A percentile compares a stretch with the other conserved stretches of the same genome.
Conservation (phyloP, 2,113 vertebrate species). For the Periophthalmus modestus region DNA sequence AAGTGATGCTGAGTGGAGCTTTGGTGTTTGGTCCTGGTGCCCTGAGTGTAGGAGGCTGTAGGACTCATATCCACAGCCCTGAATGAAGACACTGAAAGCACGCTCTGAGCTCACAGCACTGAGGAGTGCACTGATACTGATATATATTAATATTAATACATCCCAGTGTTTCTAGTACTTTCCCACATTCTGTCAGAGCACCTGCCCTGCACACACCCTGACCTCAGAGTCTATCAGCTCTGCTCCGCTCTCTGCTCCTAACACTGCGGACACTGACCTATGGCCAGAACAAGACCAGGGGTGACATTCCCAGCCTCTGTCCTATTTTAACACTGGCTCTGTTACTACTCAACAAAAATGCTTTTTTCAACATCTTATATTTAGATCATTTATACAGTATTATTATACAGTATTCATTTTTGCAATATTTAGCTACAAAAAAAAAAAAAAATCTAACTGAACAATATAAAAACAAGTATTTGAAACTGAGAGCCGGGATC, state of each 20-base stretch:
- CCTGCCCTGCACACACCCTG: constrained; percentile 44
- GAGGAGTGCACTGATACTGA: constrained; percentile 4
- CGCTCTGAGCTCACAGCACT: constrained; percentile 26
- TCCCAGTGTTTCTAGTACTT: constrained; percentile 7
- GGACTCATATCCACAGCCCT: constrained; percentile 59
- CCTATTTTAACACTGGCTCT: constrained; percentile 5
- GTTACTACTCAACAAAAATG: not conserved
- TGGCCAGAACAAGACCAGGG: constrained; percentile 26
- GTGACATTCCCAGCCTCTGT: constrained; percentile 60
- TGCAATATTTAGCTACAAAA: constrained; percentile 24
- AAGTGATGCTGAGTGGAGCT: constrained; percentile 63
- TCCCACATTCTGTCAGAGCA: constrained; percentile 43
- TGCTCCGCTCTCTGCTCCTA: constrained; percentile 33
- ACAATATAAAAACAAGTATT: constrained; percentile 40
- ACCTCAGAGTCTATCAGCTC: constrained; percentile 41
- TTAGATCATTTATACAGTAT: constrained; percentile 14
- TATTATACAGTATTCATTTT: constrained; percentile 16
- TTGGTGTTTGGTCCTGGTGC: constrained; percentile 63
- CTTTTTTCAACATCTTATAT: not conserved
- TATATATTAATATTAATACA: constrained; percentile 27
- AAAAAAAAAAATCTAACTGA: not conserved
- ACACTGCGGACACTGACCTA: constrained; percentile 66
- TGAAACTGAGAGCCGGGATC: constrained; percentile 61
- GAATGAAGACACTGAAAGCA: constrained; percentile 40
- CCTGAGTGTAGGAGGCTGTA: constrained; percentile 75